Evolutionary conservation across 2,888 invertebrate genomes (phyloP), one percentile per base, ranked within the genome.

Genomic region (Scaptomyza parva): DNA sequence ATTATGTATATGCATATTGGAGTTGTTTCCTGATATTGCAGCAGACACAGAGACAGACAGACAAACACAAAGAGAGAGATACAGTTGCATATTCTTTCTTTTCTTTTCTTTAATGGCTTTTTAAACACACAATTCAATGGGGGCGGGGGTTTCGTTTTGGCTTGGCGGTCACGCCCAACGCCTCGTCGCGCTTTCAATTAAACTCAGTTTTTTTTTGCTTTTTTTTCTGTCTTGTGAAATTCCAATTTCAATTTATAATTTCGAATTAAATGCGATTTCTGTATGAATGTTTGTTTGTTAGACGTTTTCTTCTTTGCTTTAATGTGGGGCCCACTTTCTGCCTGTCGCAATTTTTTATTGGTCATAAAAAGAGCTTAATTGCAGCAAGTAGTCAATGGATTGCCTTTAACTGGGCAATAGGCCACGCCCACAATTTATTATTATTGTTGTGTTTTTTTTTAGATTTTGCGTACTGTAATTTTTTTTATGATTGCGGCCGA

Each of bases 311-410:
- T 9, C 17, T 28, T 20, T 14, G 7, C 9, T 26, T 30, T 28
- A 45, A 70, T 75, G n/a, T n/a, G n/a, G 59, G 57, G 28, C 28
- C 26, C 53, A 40, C 55, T 55, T 64, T 58, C n/a, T n/a, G n/a
- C n/a, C 28, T 57, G 59, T 59, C 66, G 47, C 61, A 50, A n/a
- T n/a, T n/a, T 69, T 80, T 80, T 75, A 80, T 80, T 58, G 81
- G 33, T 55, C 81, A 70, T 77, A 64, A 80, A 80, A 75, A 55
- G 3, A 55, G 3, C 37, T 57, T 59, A 70, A 70, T 77, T 72
- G 77, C 63, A 64, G 77, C 63, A 64, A 44, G 43, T 30, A 33
- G 45, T 55, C 18, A 50, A 52, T 48, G 47, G 33, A 68, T 53
- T 58, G 58, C 45, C 33, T 12, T 12, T 17, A 20, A 28, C 14